Evolutionary conservation across 2,113 vertebrate genomes (phyloP).

Genomic region (Ploceus nigricollis): DNA sequence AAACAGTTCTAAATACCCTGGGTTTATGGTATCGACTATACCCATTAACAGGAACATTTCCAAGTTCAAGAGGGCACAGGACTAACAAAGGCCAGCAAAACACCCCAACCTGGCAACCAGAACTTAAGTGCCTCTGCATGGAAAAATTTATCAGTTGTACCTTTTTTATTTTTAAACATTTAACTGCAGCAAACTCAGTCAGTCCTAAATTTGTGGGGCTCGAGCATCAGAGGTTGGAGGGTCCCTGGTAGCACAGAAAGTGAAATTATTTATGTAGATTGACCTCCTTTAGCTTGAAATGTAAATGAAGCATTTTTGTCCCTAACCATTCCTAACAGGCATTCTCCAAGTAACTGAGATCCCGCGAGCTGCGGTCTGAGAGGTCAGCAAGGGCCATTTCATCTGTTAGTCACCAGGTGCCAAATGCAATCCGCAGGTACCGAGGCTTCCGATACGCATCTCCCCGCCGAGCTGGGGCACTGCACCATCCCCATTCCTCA

Average conservation of each 20-base stretch:
- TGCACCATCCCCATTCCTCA: neutral
- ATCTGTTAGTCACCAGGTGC: neutral
- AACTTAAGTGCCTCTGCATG: fast-evolving
- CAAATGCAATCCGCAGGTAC: neutral
- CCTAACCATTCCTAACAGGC: neutral
- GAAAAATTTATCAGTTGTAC: neutral
- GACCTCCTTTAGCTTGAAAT: neutral
- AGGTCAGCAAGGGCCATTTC: neutral
- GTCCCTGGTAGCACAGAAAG: neutral
- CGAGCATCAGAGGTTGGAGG: neutral
- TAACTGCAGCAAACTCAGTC: neutral
- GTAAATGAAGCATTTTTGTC: neutral
- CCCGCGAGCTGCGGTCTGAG: fast-evolving
- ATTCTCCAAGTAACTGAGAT: neutral
- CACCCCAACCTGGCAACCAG: neutral
- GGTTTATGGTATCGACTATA: neutral
- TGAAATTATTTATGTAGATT: fast-evolving
- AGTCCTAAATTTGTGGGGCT: neutral
- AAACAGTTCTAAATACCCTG: neutral
- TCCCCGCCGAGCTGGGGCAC: neutral
- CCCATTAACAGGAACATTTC: neutral
- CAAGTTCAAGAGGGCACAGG: neutral
- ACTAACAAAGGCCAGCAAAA: neutral
- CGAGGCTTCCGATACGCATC: neutral
- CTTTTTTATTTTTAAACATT: neutral